Base-by-base conservation (phyloP, 2,113 vertebrate genomes). In the Elanus axillaris region DNA sequence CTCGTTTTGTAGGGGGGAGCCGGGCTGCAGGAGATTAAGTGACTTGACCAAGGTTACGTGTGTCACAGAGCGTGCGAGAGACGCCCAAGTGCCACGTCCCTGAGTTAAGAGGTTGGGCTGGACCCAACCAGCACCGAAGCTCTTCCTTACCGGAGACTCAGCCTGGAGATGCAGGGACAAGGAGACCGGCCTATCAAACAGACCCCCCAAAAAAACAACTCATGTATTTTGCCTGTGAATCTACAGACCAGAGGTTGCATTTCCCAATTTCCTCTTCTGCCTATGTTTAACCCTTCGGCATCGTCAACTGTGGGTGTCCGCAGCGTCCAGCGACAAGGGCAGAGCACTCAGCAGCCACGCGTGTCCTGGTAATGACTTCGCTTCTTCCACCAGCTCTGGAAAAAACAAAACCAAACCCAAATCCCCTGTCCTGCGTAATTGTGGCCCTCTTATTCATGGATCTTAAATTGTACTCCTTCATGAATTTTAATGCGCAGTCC, bases 401-500 rank as follows among this genome's bases (percentile, higher is more conserved):
- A 96, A 96, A 91, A 91, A 93, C 67, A 74, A 84, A 90, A 89
- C 3, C 84, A 82, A 90, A 64, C 14, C 90, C 91, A 91, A 94
- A 95, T 79, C 89, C 69, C 82, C 6, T 2, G 60, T 79, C 81
- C 94, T 88, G 94, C 90, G 67, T 97, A 97, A 97, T 93, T 92
- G 93, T 95, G 69, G 6, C 90, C 95, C 96, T 96, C 86, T 97
- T 97, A 97, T 97, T 97, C 97, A 89, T 64, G 86, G 91, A 90
- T 84, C 86, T 97, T 95, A 89, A 95, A 89, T 13, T 60, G 60
- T 80, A 64, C 85, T 94, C 93, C 90, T 97, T 98, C 97, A 97
- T 98, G 96, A 98, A 98, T 98, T 97, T 98, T 98, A 98, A 98
- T 97, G 92, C 25, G 26, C 74, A 84, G 90, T 88, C 93, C 96